Conservation (phyloP, 2,888 invertebrate genomes). For the Morpho helenor region DNA sequence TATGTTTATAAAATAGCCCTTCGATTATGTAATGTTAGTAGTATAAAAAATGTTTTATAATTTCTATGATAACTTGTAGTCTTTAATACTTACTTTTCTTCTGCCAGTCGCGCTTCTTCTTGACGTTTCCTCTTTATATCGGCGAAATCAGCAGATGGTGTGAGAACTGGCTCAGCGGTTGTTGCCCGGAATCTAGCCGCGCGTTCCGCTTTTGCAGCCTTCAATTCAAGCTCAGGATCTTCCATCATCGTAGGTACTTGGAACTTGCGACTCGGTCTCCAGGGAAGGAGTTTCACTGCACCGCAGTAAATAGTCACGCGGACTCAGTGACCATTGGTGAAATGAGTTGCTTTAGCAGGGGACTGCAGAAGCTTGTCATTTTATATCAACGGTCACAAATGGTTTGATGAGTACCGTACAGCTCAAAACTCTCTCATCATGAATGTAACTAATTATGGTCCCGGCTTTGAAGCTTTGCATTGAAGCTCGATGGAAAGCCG, state of each 20-base stretch:
- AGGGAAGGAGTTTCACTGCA: constrained; percentile 82
- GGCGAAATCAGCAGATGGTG: constrained; percentile 74
- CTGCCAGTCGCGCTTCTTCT: constrained; percentile 81
- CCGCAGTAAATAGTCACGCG: constrained; percentile 52
- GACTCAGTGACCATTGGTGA: constrained; percentile 49
- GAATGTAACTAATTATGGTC: constrained; percentile 44
- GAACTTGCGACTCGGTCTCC: constrained; percentile 85
- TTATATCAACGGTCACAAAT: constrained; percentile 47
- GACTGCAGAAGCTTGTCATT: constrained; percentile 39
- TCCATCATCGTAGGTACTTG: constrained; percentile 78
- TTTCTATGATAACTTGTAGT: too few relatives aligned
- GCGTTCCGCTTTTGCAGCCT: constrained; percentile 81
- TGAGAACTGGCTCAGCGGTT: constrained; percentile 63
- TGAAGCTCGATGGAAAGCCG: constrained; percentile 34
- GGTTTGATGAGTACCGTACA: constrained; percentile 31
- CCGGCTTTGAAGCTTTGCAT: constrained; percentile 33
- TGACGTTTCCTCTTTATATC: constrained; percentile 79
- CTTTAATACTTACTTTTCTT: constrained; percentile 72
- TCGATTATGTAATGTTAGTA: too few relatives aligned
- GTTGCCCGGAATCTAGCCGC: constrained; percentile 79
- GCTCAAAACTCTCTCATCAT: constrained; percentile 46
- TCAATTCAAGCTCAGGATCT: constrained; percentile 79
- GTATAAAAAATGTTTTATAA: too few relatives aligned
- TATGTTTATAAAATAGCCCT: too few relatives aligned
- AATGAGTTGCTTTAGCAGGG: constrained; percentile 34